These are phyloP conservation scores for Tenthredo mesomela DNA, from an alignment of 2,888 invertebrate genomes.

Conservation along the genomic window DNA sequence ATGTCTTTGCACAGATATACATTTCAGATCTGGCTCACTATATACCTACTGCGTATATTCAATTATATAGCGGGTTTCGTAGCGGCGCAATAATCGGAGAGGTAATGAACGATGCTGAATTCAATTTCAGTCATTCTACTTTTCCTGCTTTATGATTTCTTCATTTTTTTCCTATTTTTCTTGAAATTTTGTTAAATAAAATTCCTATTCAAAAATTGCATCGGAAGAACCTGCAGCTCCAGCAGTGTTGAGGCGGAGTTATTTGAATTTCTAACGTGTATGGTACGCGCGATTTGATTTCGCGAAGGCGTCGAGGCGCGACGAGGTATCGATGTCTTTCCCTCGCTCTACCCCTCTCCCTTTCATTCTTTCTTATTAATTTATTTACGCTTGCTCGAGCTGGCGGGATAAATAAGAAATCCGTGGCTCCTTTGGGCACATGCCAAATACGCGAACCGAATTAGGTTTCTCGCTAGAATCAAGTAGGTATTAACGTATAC, in stretches of 20 bases:
- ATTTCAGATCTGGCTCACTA: neutral
- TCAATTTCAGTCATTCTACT: neutral
- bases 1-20: conserved; percentile 18
- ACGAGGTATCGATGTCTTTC: conserved; percentile 24
- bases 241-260: neutral
- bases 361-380: conserved; percentile 52
- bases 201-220: neutral
- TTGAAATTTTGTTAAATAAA: neutral
- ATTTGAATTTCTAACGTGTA: conserved; percentile 18
- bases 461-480: conserved; percentile 41
- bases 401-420: conserved; percentile 34
- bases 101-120: conserved; percentile 16
- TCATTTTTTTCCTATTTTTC: neutral
- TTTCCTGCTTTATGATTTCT: neutral
- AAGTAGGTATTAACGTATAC: neutral
- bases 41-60: conserved; percentile 11
- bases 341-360: neutral
- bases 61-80: conserved; percentile 24
- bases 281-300: conserved; percentile 12
- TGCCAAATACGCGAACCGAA: conserved; percentile 46
- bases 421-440: conserved; percentile 40
- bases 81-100: conserved; percentile 15
- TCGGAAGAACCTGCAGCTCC: neutral
- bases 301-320: conserved; percentile 13
- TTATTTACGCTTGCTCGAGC: conserved; percentile 44